Evolutionary conservation across 2,888 invertebrate genomes (phyloP).

Genomic region (Sminthurinus aureus): DNA sequence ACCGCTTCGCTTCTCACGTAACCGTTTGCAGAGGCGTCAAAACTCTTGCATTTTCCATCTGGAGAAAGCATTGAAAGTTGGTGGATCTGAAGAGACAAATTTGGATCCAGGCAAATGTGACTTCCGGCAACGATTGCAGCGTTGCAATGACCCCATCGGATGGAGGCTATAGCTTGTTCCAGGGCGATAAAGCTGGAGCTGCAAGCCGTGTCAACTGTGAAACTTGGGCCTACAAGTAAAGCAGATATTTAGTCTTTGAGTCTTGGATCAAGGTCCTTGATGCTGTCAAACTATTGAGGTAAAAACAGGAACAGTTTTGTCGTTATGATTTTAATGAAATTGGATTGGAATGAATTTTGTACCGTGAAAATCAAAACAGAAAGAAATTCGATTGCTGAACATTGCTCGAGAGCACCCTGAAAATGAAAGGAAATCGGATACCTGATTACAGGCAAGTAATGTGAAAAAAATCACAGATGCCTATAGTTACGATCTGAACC

Average conservation of each 20-base stretch:
- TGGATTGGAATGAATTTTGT: too few relatives aligned
- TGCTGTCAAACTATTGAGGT: too few relatives aligned
- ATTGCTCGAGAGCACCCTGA: too few relatives aligned
- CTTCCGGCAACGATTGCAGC: neutral
- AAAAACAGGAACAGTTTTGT: too few relatives aligned
- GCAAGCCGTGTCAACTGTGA: neutral
- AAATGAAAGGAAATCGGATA: too few relatives aligned
- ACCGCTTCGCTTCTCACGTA: conserved; percentile 62
- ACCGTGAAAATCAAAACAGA: neutral
- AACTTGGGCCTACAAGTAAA: neutral
- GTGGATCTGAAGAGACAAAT: neutral
- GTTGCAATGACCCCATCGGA: neutral
- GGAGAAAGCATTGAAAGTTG: neutral
- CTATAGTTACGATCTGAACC: too few relatives aligned
- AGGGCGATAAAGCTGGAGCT: neutral
- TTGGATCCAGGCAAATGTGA: neutral
- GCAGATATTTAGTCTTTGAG: too few relatives aligned
- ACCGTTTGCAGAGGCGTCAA: neutral
- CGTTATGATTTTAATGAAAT: too few relatives aligned
- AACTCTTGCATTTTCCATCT: neutral
- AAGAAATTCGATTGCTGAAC: neutral
- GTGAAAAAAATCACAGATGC: too few relatives aligned
- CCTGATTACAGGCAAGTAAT: too few relatives aligned
- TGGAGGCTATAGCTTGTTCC: neutral
- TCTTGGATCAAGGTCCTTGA: too few relatives aligned